Evolutionary conservation across 1,140 invertebrate species (phyloP).

Genomic region (honey bee (Apis mellifera)): DNA sequence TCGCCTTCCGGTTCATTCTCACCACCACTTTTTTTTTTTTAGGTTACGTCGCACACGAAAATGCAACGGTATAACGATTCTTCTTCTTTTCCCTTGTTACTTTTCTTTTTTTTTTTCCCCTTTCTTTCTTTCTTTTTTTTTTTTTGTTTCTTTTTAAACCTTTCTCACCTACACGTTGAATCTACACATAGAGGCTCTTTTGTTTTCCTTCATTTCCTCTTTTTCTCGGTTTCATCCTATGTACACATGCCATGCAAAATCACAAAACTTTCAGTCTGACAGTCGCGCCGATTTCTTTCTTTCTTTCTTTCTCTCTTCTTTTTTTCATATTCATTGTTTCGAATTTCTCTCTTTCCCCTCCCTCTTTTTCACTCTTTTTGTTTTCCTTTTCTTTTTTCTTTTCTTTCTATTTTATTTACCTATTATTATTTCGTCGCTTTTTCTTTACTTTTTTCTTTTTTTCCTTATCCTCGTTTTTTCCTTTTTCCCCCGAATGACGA

Average conservation of each 20-base stretch:
- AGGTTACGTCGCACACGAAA: background rate
- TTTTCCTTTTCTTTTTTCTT: background rate
- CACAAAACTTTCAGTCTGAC: conserved; percentile 70
- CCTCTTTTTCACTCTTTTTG: background rate
- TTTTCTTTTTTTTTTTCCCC: background rate
- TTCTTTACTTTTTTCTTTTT: conserved; percentile 14
- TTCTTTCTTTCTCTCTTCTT: background rate
- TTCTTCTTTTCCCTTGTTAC: background rate
- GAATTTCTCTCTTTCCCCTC: background rate
- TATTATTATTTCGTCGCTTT: background rate
- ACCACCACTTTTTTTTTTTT: background rate
- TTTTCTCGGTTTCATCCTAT: conserved; percentile 16
- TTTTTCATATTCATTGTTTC: background rate
- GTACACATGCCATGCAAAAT: conserved; percentile 59
- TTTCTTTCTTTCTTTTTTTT: conserved; percentile 1
- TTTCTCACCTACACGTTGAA: conserved; percentile 30
- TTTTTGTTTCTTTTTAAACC: background rate
- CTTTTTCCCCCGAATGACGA: conserved; percentile 60
- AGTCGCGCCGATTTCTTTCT: conserved; percentile 54
- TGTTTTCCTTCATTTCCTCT: too few species aligned
- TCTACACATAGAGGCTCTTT: conserved; percentile 34
- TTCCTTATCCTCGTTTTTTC: too few species aligned
- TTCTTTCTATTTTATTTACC: background rate
- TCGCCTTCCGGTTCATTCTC: background rate
- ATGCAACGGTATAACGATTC: conserved; percentile 26